Conservation (phyloP, 2,888 invertebrate species). For the Tetranychus truncatus region DNA sequence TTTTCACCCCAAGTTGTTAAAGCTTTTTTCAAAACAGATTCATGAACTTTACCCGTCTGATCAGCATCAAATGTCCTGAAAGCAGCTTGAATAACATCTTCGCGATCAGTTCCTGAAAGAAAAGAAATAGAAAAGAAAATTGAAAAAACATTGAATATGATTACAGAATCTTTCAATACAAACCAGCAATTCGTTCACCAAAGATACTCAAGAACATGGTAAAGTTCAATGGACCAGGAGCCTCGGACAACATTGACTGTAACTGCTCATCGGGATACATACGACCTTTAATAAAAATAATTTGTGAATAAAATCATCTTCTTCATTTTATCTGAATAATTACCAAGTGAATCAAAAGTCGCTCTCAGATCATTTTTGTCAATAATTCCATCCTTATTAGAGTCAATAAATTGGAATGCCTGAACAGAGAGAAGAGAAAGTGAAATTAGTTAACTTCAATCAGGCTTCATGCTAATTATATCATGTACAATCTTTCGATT, state of each 20-base stretch:
- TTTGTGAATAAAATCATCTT: neutral
- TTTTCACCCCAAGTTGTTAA: slow-evolving; percentile 84
- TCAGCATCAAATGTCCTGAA: slow-evolving; percentile 74
- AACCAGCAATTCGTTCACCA: slow-evolving; percentile 71
- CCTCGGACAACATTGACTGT: slow-evolving; percentile 69
- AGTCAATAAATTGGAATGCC: slow-evolving; percentile 89
- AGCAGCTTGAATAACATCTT: slow-evolving; percentile 73
- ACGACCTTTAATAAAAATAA: slow-evolving; percentile 39
- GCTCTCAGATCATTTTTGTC: slow-evolving; percentile 36
- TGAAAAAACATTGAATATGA: neutral
- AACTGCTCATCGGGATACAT: slow-evolving; percentile 74
- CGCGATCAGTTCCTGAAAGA: slow-evolving; percentile 59
- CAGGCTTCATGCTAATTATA: too few relatives aligned
- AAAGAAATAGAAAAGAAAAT: neutral
- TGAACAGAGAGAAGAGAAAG: slow-evolving; percentile 32
- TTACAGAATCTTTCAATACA: neutral
- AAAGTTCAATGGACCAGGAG: slow-evolving; percentile 81
- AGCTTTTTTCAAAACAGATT: slow-evolving; percentile 52
- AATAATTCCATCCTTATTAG: slow-evolving; percentile 71
- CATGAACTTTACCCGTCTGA: slow-evolving; percentile 32
- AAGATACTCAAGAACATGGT: slow-evolving; percentile 79
- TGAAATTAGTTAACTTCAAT: neutral
- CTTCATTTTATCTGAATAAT: neutral
- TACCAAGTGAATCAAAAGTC: slow-evolving; percentile 27
- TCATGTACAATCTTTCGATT: neutral